phyloP scores from a whole-genome alignment of 2,113 vertebrate genomes.

The Hypocryptadius cinnamomeus region DNA sequence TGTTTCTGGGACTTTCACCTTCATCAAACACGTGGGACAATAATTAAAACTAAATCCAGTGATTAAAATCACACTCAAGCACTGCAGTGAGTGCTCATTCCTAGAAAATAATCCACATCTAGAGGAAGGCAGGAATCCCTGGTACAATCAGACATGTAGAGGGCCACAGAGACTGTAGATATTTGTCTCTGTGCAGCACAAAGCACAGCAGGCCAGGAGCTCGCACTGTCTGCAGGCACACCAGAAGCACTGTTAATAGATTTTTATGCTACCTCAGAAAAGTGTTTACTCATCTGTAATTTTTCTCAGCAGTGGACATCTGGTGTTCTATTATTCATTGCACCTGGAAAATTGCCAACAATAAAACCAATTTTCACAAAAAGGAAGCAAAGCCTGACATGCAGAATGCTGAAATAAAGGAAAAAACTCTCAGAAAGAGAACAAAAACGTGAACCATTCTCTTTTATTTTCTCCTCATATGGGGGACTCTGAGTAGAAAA shows the following conservation, averaged over 20 bases:
- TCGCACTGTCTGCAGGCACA: neutral
- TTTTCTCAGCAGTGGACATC: constrained; percentile 27
- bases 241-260: neutral
- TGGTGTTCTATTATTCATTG: constrained; percentile 43
- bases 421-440: neutral
- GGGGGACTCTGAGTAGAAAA: neutral
- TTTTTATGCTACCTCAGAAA: constrained; percentile 13
- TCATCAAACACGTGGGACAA: neutral
- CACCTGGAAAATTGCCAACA: constrained; percentile 34
- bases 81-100: neutral
- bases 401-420: neutral
- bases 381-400: neutral
- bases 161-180: neutral
- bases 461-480: neutral
- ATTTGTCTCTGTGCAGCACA: neutral
- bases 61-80: neutral
- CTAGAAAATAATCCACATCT: neutral
- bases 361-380: constrained; percentile 18
- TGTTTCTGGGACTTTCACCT: neutral
- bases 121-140: neutral
- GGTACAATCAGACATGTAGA: neutral
- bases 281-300: constrained; percentile 42
- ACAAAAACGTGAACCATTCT: no score
- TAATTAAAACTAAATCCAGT: neutral
- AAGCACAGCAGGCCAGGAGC: neutral